phyloP scores from a whole-genome alignment of 2,113 vertebrate genomes.

The Ictidomys tridecemlineatus region DNA sequence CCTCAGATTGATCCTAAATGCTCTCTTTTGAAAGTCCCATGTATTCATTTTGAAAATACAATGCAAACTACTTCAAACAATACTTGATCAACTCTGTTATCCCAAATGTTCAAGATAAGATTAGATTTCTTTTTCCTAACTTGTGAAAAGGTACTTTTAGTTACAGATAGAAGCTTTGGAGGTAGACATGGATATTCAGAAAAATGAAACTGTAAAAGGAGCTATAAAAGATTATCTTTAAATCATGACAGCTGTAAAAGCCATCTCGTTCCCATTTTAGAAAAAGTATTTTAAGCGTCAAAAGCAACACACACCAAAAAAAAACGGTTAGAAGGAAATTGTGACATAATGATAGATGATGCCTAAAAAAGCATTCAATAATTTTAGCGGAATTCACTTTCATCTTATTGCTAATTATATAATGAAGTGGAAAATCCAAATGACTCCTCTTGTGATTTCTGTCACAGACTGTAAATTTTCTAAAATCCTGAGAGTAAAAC shows the following conservation, averaged over 20 bases:
- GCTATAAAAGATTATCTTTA: slow-evolving; percentile 63
- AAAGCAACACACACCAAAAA: slow-evolving; percentile 59
- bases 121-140: not conserved
- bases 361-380: slow-evolving; percentile 24
- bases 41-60: not conserved
- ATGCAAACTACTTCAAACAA: not conserved
- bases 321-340: slow-evolving; percentile 33
- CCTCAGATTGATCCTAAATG: not conserved
- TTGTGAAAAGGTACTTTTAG: slow-evolving; percentile 24
- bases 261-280: slow-evolving; percentile 62
- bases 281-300: slow-evolving; percentile 59
- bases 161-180: not conserved
- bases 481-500: not conserved
- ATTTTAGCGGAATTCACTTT: slow-evolving; percentile 66
- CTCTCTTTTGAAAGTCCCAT: slow-evolving; percentile 5
- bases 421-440: slow-evolving; percentile 55
- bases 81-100: not conserved
- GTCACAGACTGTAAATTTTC: not conserved
- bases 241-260: slow-evolving; percentile 70
- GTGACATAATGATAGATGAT: slow-evolving; percentile 16
- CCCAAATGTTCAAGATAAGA: not conserved
- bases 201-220: slow-evolving; percentile 62
- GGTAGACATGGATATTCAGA: slow-evolving; percentile 19
- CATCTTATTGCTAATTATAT: slow-evolving; percentile 66
- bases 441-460: slow-evolving; percentile 33